Conservation (phyloP, 2,888 invertebrate species). For the Junonia oenone region DNA sequence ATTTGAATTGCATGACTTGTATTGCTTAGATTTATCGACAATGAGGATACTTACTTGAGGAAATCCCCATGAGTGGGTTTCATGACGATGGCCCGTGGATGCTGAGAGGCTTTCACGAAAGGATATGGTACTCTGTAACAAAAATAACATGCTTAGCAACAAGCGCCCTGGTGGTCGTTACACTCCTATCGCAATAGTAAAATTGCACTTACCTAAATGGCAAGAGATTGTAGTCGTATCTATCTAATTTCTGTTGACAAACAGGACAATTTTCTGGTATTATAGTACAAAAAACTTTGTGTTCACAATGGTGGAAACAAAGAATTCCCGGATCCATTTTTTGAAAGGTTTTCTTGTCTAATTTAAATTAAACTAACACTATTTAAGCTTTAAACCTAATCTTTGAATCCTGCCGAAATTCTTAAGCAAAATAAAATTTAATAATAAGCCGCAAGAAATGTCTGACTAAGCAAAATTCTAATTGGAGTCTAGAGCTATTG, state of each 20-base stretch:
- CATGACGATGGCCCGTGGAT: conserved; percentile 90
- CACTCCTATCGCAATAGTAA: conserved; percentile 8
- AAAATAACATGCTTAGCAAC: conserved; percentile 56
- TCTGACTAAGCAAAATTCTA: conserved; percentile 51
- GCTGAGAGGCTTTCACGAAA: conserved; percentile 88
- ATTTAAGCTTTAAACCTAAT: conserved; percentile 21
- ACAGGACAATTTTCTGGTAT: conserved; percentile 89
- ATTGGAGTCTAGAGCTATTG: conserved; percentile 46
- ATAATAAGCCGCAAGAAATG: conserved; percentile 36
- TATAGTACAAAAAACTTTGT: conserved; percentile 89
- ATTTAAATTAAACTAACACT: conserved; percentile 49
- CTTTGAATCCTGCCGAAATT: conserved; percentile 28
- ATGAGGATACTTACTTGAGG: conserved; percentile 83
- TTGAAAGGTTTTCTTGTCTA: conserved; percentile 34
- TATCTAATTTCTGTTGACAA: conserved; percentile 81
- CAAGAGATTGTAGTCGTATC: conserved; percentile 83
- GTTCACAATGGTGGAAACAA: conserved; percentile 93
- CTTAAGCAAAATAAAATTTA: conserved; percentile 37
- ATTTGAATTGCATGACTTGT: conserved; percentile 18
- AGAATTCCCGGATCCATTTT: conserved; percentile 88
- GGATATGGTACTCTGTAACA: conserved; percentile 89
- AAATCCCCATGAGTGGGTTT: conserved; percentile 94
- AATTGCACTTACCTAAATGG: conserved; percentile 83
- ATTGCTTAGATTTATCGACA: background rate
- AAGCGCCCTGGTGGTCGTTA: conserved; percentile 30